Evolutionary conservation across 2,888 invertebrate genomes (phyloP), one percentile per base, ranked within the genome.

Genomic region (Teinopalpus imperialis): DNA sequence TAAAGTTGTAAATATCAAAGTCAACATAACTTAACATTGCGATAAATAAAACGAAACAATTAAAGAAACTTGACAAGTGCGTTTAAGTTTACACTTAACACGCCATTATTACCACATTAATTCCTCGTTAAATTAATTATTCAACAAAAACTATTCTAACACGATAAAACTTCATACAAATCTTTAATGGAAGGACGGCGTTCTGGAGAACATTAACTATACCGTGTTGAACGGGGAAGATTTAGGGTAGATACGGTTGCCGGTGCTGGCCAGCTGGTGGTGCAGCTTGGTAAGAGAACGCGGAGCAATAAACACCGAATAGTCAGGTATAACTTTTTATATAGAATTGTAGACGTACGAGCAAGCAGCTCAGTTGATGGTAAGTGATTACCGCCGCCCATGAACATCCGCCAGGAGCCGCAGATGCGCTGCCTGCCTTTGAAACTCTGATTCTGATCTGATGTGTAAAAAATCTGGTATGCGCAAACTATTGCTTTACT

Each of bases 161-260:
- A 43, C 54, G 58, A 57, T 57, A 58, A 29, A 56, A 56, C 50
- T 53, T 49, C 49, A 53, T 51, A 57, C 51, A 53, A 57, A 48
- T 48, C 52, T 53, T 57, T 61, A 57, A 59, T 59, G 53, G 57
- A 44, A 47, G 52, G 52, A 53, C 53, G 49, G 51, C 8, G 32
- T 56, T 57, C 55, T 51, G 53, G 64, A 16, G 52, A 54, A 66
- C 76, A 73, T 79, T 79, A 78, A 74, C 71, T 72, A 73, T 72
- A 63, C 59, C 75, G 79, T 79, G 82, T 74, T 77, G 71, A 72
- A 69, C 70, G 69, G 67, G 61, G 54, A 49, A 71, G 81, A 85
- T 82, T 63, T 69, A 70, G 81, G 82, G 82, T 69, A 76, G 85
- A 85, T 85, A 81, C 43, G 54, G 42, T 46, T 44, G 39, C 39